Evolutionary conservation across 2,797 vertebrate species (phyloP).

Genomic region (Pangasius mekongensis): DNA sequence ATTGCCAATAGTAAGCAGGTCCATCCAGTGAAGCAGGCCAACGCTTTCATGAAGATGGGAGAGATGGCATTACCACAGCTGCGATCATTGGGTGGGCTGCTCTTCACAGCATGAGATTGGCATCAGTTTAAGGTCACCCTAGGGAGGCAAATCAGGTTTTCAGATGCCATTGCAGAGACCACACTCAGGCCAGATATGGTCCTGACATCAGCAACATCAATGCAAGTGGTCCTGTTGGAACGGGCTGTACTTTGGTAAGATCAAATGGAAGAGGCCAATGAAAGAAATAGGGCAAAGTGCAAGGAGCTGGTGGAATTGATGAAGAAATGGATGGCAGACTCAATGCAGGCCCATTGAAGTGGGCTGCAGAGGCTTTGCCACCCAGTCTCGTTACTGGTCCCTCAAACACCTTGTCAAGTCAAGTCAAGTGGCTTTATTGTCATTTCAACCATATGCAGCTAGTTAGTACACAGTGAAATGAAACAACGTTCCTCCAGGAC

Average conservation of each 20-base stretch:
- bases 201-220: not conserved
- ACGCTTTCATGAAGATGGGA: not conserved
- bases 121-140: not conserved
- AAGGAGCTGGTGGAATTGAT: not conserved
- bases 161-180: not conserved
- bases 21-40: not conserved
- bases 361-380: conserved; percentile 9
- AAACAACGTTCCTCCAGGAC: no score
- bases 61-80: not conserved
- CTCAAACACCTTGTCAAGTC: not conserved
- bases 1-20: not conserved
- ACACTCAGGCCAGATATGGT: not conserved
- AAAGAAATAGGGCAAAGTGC: not conserved
- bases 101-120: not conserved
- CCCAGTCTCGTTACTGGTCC: not conserved
- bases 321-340: not conserved
- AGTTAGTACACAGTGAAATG: no score
- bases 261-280: not conserved
- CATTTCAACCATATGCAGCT: no score
- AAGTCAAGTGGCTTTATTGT: no score
- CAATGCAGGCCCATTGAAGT: not conserved
- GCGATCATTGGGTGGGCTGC: not conserved
- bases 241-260: not conserved
- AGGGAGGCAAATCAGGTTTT: not conserved
- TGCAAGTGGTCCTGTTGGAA: not conserved